A percentile compares a stretch with the other conserved stretches of the same genome.
Conservation (phyloP, 1,140 invertebrate genomes). For the Mizuhopecten yessoensis region DNA sequence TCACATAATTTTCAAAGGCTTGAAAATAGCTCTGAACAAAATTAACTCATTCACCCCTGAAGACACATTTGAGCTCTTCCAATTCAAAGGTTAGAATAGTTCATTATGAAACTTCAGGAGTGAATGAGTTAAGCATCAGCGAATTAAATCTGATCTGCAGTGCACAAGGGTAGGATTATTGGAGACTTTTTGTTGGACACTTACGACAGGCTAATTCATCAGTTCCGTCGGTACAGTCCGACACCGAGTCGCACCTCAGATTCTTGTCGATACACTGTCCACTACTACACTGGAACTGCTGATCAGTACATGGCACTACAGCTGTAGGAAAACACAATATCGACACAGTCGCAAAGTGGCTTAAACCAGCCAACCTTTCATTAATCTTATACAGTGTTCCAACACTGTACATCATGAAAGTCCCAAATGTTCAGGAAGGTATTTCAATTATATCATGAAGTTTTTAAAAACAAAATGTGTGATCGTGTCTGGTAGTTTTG, state of each 20-base stretch:
- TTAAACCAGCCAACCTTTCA: neutral
- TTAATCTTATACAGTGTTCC: neutral
- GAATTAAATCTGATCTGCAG: no score
- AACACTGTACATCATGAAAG: neutral
- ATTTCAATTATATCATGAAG: neutral
- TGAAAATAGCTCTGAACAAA: no score
- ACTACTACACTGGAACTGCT: constrained; percentile 84
- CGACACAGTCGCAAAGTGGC: neutral
- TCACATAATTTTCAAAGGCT: no score
- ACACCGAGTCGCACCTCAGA: constrained; percentile 84
- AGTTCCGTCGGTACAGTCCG: constrained; percentile 81
- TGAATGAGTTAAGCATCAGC: no score
- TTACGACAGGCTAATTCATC: constrained; percentile 88
- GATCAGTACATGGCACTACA: constrained; percentile 59
- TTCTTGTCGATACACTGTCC: constrained; percentile 83
- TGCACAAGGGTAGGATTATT: no score
- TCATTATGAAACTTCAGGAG: no score
- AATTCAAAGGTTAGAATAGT: no score
- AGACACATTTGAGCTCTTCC: no score
- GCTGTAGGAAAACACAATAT: constrained; percentile 63
- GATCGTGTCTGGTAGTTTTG: neutral
- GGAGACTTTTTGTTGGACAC: constrained; percentile 53
- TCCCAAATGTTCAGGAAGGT: neutral
- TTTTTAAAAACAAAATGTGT: neutral
- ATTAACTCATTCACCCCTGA: no score